Conservation (phyloP, 2,888 invertebrate species). For the Lapara coniferarum region DNA sequence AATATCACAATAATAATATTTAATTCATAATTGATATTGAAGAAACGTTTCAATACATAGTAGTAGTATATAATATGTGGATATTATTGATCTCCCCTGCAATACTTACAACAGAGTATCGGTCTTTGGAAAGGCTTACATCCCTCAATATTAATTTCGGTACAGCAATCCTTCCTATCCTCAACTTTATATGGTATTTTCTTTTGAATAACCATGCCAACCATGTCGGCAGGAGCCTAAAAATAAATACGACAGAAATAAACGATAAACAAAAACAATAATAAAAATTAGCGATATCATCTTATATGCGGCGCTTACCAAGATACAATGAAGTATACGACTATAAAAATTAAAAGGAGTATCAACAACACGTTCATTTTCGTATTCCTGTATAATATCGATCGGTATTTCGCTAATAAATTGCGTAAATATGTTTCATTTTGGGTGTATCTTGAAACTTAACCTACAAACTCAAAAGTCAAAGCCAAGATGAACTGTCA, state of each 20-base stretch:
- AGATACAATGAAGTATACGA: constrained; percentile 85
- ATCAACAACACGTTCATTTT: constrained; percentile 71
- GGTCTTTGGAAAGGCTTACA: constrained; percentile 91
- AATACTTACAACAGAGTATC: constrained; percentile 88
- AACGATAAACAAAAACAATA: constrained; percentile 59
- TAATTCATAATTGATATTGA: no score
- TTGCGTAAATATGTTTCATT: constrained; percentile 36
- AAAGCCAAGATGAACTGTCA: constrained; percentile 17
- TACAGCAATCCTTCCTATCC: constrained; percentile 92
- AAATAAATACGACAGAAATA: constrained; percentile 49
- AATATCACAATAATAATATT: no score
- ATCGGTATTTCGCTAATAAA: constrained; percentile 37
- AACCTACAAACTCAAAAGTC: constrained; percentile 28
- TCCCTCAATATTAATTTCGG: constrained; percentile 91
- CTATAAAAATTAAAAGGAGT: constrained; percentile 63
- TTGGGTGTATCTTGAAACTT: constrained; percentile 7
- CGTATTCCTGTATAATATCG: constrained; percentile 49
- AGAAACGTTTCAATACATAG: no score
- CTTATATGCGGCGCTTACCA: constrained; percentile 72
- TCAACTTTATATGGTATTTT: constrained; percentile 90
- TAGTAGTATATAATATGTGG: neutral
- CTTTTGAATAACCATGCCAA: constrained; percentile 91
- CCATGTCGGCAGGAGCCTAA: constrained; percentile 90
- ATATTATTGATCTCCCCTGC: constrained; percentile 18
- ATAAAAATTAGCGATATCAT: constrained; percentile 54